Conservation (phyloP, 2,888 invertebrate genomes). For the Saturnia pavonia region DNA sequence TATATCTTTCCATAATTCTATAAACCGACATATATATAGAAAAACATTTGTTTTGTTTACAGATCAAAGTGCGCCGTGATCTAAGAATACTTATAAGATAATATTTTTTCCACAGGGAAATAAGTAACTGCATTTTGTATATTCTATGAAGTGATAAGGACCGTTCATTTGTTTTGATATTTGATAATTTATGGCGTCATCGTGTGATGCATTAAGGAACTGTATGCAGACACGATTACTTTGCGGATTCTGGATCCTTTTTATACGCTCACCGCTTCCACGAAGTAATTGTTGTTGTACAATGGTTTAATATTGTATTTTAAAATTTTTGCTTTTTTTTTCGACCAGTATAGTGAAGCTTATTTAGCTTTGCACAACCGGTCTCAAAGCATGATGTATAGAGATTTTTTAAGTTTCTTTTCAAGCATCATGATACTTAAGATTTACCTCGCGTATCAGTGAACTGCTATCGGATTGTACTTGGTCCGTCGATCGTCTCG, state of each 20-base stretch:
- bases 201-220: conserved; percentile 74
- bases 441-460: conserved; percentile 42
- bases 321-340: conserved; percentile 70
- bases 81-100: conserved; percentile 81
- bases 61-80: conserved; percentile 82
- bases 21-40: conserved; percentile 17
- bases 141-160: conserved; percentile 83
- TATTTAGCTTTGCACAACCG: conserved; percentile 70
- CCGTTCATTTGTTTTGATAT: conserved; percentile 81
- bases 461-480: conserved; percentile 14
- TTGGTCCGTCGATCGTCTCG: conserved; percentile 23
- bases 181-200: conserved; percentile 78
- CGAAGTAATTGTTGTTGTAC: conserved; percentile 74
- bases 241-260: conserved; percentile 77
- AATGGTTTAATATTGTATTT: conserved; percentile 72
- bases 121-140: conserved; percentile 84
- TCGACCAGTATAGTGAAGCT: conserved; percentile 68
- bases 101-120: conserved; percentile 83
- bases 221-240: conserved; percentile 74
- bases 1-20: not conserved
- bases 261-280: conserved; percentile 80
- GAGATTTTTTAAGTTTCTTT: conserved; percentile 77
- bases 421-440: conserved; percentile 69
- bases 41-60: conserved; percentile 55
- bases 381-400: conserved; percentile 79